Base-by-base conservation (phyloP, 2,797 vertebrate species). In the Xerus rutilus region DNA sequence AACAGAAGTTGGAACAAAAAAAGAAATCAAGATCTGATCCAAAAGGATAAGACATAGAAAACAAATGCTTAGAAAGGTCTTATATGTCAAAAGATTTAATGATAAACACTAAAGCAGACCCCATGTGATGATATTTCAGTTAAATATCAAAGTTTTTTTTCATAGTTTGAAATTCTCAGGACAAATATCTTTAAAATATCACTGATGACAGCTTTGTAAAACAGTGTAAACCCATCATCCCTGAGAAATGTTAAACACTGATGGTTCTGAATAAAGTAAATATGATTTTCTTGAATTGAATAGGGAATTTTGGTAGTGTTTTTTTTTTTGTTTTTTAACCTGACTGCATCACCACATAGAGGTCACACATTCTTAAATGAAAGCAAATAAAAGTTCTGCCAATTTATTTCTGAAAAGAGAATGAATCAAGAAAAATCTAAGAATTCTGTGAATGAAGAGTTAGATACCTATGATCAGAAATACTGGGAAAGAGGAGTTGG, bases 111-210 rank as follows among this genome's bases (percentile, higher is more conserved):
- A 94, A 5, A 97, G 35, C n/a, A 82, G 49, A 35, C 4, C 23
- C 47, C 12, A 32, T 93, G 97, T 97, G 74, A 67, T 96, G 86
- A 97, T 95, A 98, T 97, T 91, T 97, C 93, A 32, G 69, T 97
- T 97, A 94, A 21, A 98, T 97, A 95, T 39, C 77, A 98, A 96
- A 96, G 83, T 89, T 96, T 98, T 96, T 98, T 91, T 93, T 86
- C 95, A 83, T 83, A 86, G 89, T 81, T 74, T 93, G 62, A 85
- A 94, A 94, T 93, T 0, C 0, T 86, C 93, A 97, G 93, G 73
- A 95, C 72, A 82, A 90, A 91, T 96, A 7, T 98, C 73, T 97
- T 97, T 95, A 97, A 98, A 98, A 97, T 97, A 89, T 79, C 91
- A 95, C 30, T 18, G 73, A 93, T 96, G 95, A 95, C 96, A 97